Evolutionary conservation across 1,140 invertebrate species (phyloP), one percentile per base, ranked within the genome.

Genomic region (Drosophila nigrodunni): DNA sequence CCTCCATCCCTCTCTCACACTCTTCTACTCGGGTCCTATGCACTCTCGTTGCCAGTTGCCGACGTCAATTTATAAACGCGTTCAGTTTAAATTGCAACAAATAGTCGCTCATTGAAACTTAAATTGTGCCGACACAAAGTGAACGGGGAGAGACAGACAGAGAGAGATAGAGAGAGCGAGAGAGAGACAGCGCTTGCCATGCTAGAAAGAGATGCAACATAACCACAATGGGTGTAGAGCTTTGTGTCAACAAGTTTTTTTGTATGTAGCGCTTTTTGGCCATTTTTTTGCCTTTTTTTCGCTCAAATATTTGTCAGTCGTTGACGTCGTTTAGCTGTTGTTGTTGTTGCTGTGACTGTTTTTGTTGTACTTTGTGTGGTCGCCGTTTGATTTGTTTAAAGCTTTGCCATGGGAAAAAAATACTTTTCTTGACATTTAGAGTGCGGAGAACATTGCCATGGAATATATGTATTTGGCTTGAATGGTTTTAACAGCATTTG

Each of bases 61-160:
- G 77, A 78, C 85, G 72, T 89, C 85, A 89, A 89, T 89, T 89
- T 89, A 89, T 90, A 85, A 89, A 89, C 74, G 86, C 85, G 85
- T 89, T 89, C 85, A 85, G 86, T 72, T 89, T 89, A 89, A 89
- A 89, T 89, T 89, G 85, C 85, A 89, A 89, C 85, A 89, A 89
- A 89, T 89, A 89, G 85, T 89, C 85, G 85, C 85, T 85, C 88
- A 89, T 89, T 89, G 85, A 90, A 89, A 85, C 85, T 89, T 90
- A 89, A 89, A 89, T 89, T 89, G 85, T 85, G 81, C 83, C 80
- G 85, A 90, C 85, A 78, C 80, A 83, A 87, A 74, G 83, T 74
- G 79, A 87, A 80, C 62, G 82, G 59, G 21, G n/a, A 47, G 50
- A n/a, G 65, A 54, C 34, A 70, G 41, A 34, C 66, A 43, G 52